A percentile compares a stretch with the other conserved stretches of the same genome.
Evolutionary conservation across 1,140 invertebrate species (phyloP).

Genomic region (Drosophila auraria): DNA sequence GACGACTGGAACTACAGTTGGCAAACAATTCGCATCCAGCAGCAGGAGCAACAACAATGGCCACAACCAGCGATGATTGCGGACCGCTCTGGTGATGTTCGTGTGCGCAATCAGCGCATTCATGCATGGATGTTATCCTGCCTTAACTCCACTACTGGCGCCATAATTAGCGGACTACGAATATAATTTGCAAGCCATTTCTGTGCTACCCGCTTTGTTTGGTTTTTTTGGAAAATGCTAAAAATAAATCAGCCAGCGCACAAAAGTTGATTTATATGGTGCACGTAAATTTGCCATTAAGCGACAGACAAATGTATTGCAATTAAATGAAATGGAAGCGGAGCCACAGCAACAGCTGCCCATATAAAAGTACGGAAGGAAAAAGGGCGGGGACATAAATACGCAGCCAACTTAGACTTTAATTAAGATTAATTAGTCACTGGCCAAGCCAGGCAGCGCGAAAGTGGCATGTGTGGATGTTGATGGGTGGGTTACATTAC

Average conservation of each 20-base stretch:
- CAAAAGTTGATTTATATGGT: constrained; percentile 78
- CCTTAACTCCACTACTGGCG: constrained; percentile 32
- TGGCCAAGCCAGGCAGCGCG: constrained; percentile 33
- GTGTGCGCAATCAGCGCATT: constrained; percentile 60
- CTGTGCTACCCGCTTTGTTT: constrained; percentile 37
- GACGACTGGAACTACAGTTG: constrained; percentile 28
- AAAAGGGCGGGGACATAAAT: constrained; percentile 42
- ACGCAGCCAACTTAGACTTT: constrained; percentile 62
- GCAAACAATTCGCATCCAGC: constrained; percentile 20
- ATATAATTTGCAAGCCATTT: constrained; percentile 69
- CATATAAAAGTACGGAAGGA: background rate
- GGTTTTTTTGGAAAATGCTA: constrained; percentile 56
- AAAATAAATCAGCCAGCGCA: constrained; percentile 66
- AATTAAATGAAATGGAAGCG: constrained; percentile 79
- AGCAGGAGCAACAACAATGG: constrained; percentile 41
- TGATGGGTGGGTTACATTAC: constrained; percentile 5
- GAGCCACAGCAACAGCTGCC: constrained; percentile 64
- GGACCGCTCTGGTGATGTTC: constrained; percentile 14
- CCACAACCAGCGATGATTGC: constrained; percentile 28
- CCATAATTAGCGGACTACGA: constrained; percentile 64
- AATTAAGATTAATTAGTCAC: constrained; percentile 81
- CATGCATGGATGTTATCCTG: constrained; percentile 50
- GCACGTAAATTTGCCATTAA: constrained; percentile 80
- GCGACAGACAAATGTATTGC: constrained; percentile 78
- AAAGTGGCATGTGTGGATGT: constrained; percentile 28